Evolutionary conservation across 2,888 invertebrate genomes (phyloP), one percentile per base, ranked within the genome.

Genomic region (Acronicta aceris): DNA sequence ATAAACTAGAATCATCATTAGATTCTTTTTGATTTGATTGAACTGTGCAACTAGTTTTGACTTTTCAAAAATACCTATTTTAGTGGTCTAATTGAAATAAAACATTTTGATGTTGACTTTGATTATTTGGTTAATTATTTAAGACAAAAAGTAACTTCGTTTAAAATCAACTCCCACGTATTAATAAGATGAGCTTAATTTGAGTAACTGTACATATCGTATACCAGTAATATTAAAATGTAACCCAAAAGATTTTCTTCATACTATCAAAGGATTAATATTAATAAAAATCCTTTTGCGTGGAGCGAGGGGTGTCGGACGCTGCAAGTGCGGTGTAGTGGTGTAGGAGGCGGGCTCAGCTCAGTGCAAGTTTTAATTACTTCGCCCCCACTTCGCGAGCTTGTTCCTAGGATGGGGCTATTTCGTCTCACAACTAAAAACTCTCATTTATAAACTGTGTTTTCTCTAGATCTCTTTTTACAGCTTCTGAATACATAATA

Each of bases 351-450:
- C 73, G 70, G 70, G 69, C 75, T 72, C 66, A 64, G 70, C 64
- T 75, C 76, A 72, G 81, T 84, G 86, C 86, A 92, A 92, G 84
- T 93, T 93, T 92, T 93, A 92, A 92, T 92, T 92, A 91, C 90
- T 92, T 91, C 84, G 81, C 84, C 80, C 86, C 85, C 84, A 84
- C 88, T 90, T 88, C 78, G 75, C 84, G 75, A 82, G 86, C 87
- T 87, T 83, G 87, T 85, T 89, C 82, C 84, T 83, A 79, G 84
- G 83, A 85, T 84, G 86, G 79, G 86, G 88, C 87, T 87, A 89
- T 87, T 91, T 82, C 89, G 81, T 87, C 85, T 86, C 81, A 81
- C 81, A 88, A 89, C 89, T 88, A 86, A 90, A 90, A 90, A 90
- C 88, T 88, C 86, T 84, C 86, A 85, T 90, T 90, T 89, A 90